phyloP scores from a whole-genome alignment of 2,888 invertebrate genomes.

The Cantharis rustica region DNA sequence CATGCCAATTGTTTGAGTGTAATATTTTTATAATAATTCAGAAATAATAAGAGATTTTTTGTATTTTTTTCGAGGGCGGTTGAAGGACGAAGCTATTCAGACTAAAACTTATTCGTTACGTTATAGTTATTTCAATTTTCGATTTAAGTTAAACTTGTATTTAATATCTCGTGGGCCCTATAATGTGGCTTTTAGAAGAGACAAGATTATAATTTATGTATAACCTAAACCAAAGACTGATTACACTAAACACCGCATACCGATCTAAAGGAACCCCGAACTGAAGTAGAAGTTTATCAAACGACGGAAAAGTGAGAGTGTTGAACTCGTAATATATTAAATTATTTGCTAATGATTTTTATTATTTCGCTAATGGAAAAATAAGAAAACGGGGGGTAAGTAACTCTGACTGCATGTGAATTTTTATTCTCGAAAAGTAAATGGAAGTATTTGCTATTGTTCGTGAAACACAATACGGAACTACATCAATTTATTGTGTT shows the following conservation, averaged over 20 bases:
- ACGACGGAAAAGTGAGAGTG: background rate
- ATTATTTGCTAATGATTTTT: background rate
- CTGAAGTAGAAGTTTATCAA: slow-evolving; percentile 16
- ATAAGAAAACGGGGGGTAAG: background rate
- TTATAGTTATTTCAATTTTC: background rate
- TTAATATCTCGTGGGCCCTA: slow-evolving; percentile 17
- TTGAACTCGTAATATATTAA: background rate
- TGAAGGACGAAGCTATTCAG: too few relatives aligned
- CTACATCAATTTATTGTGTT: slow-evolving; percentile 11
- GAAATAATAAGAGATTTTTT: background rate
- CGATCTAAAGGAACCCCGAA: slow-evolving; percentile 1
- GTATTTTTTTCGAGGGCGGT: too few relatives aligned
- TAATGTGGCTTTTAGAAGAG: slow-evolving; percentile 10
- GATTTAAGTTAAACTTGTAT: background rate
- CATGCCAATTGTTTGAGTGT: background rate
- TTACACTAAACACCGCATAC: slow-evolving; percentile 22
- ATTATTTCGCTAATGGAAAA: background rate
- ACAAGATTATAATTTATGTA: slow-evolving; percentile 23
- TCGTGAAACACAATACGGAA: slow-evolving; percentile 7
- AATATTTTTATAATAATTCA: background rate
- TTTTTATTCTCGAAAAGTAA: slow-evolving; percentile 4
- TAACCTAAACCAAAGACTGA: slow-evolving; percentile 24
- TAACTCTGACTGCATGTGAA: background rate
- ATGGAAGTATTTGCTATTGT: slow-evolving; percentile 10
- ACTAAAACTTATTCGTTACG: background rate